A percentile compares a stretch with the other conserved stretches of the same genome.
Evolutionary conservation across 2,888 invertebrate genomes (phyloP).

Genomic region (Drosophila borealis): DNA sequence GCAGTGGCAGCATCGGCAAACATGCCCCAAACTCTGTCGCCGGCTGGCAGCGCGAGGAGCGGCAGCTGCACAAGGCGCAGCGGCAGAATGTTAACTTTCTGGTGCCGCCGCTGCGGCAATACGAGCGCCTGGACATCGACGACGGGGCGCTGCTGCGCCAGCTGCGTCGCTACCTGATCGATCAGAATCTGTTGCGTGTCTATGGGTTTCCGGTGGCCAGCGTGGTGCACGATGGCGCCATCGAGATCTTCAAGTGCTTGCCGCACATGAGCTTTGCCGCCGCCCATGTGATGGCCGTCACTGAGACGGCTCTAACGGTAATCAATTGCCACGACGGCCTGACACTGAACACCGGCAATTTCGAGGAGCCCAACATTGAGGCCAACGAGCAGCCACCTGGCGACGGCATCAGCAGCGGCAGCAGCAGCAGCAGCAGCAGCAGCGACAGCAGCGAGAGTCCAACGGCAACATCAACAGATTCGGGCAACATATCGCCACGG

Average conservation of each 20-base stretch:
- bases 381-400: neutral
- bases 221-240: conserved; percentile 87
- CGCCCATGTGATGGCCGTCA: conserved; percentile 46
- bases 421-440: conserved; percentile 13
- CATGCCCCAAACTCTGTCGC: neutral
- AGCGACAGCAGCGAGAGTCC: conserved; percentile 1
- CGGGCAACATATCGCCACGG: conserved; percentile 86
- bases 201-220: conserved; percentile 91
- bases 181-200: conserved; percentile 87
- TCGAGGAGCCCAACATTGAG: conserved; percentile 1
- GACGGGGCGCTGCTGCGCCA: conserved; percentile 87
- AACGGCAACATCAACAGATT: conserved; percentile 84
- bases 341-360: conserved; percentile 38
- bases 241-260: conserved; percentile 88
- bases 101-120: conserved; percentile 84
- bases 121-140: conserved; percentile 79
- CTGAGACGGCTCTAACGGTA: conserved; percentile 47
- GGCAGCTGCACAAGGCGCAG: conserved; percentile 16
- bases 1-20: conserved; percentile 25
- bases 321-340: conserved; percentile 81
- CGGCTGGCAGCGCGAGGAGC: conserved; percentile 24
- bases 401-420: conserved; percentile 18
- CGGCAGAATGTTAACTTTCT: conserved; percentile 52
- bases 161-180: conserved; percentile 88
- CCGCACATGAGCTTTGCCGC: conserved; percentile 82